Conservation (phyloP, 2,888 invertebrate genomes). For the Andricus curvator region DNA sequence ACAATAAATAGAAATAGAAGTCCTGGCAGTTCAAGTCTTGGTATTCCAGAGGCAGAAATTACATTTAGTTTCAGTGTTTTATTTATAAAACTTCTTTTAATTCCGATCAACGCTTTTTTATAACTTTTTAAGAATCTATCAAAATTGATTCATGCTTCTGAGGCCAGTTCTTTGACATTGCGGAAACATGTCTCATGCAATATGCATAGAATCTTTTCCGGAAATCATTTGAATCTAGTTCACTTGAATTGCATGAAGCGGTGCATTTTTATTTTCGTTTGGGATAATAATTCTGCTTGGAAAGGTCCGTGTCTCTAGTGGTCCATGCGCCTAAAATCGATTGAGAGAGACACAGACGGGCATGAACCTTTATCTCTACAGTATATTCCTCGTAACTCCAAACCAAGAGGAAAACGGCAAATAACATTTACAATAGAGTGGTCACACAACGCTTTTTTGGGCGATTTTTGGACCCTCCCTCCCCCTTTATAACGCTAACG, state of each 20-base stretch:
- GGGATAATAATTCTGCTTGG: slow-evolving; percentile 35
- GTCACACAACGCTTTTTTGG: no score
- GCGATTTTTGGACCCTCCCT: no score
- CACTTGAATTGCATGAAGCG: slow-evolving; percentile 6
- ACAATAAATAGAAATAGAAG: not conserved
- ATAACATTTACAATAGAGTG: not conserved
- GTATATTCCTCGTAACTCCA: slow-evolving; percentile 65
- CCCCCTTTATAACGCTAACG: no score
- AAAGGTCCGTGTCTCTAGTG: slow-evolving; percentile 61
- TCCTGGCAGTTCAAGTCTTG: not conserved
- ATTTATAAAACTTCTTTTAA: not conserved
- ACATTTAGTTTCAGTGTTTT: not conserved
- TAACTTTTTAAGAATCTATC: not conserved
- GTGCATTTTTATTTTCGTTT: slow-evolving; percentile 21
- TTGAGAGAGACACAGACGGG: slow-evolving; percentile 70
- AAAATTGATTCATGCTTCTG: not conserved
- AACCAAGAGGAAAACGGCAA: not conserved
- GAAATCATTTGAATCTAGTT: not conserved
- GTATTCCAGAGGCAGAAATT: not conserved
- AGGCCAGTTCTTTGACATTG: slow-evolving; percentile 6
- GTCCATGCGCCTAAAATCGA: slow-evolving; percentile 73
- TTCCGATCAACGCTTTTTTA: not conserved
- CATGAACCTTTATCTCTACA: slow-evolving; percentile 66
- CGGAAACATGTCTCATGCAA: not conserved
- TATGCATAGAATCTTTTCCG: slow-evolving; percentile 5